phyloP scores from a whole-genome alignment of 2,113 vertebrate genomes.

The Athene cunicularia region DNA sequence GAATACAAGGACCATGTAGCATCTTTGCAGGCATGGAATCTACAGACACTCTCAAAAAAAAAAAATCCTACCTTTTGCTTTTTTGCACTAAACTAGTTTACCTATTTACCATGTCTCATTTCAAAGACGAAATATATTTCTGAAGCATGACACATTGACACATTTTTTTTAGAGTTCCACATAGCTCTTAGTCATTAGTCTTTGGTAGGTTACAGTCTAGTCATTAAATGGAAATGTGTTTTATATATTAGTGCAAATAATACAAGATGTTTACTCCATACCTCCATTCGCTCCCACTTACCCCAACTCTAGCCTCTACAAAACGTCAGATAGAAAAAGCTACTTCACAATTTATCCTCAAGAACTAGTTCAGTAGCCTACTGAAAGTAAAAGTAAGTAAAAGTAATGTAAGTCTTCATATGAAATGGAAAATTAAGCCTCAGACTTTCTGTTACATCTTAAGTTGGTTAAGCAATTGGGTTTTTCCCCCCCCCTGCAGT shows the following conservation, averaged over 20 bases:
- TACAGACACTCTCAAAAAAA: background rate
- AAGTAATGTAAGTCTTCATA: background rate
- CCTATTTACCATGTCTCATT: background rate
- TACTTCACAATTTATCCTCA: background rate
- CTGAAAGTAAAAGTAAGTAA: background rate
- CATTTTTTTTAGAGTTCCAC: background rate
- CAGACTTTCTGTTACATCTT: background rate
- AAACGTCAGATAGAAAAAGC: background rate
- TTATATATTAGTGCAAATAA: background rate
- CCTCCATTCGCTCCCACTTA: background rate
- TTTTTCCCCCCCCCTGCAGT: background rate
- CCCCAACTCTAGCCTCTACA: background rate
- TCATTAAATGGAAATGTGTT: background rate
- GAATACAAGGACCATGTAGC: fast-evolving
- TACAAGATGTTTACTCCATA: background rate
- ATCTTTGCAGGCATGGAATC: background rate
- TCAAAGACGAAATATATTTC: background rate
- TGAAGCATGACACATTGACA: background rate
- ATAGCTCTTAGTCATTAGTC: background rate
- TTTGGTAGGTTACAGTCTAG: background rate
- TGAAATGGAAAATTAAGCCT: background rate
- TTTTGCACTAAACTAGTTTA: background rate
- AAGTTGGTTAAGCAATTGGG: background rate
- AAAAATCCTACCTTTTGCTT: background rate
- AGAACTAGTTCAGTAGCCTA: background rate